These are phyloP conservation scores for Drosophila ustulata DNA, from an alignment of 2,888 invertebrate species.

Conservation along the genomic window DNA sequence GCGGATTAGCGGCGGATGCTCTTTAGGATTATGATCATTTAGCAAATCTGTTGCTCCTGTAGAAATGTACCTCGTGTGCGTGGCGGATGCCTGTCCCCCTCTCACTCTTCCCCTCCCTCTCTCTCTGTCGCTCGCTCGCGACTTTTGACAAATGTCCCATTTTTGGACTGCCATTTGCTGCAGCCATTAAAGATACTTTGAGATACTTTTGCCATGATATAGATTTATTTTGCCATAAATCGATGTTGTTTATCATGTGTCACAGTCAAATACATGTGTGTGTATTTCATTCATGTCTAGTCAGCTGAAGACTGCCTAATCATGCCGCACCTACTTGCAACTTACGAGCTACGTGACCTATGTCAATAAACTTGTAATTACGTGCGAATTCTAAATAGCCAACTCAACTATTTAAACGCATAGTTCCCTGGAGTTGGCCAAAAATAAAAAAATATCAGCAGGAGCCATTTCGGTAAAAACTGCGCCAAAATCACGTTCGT, in stretches of 20 bases:
- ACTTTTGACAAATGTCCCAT: conserved; percentile 77
- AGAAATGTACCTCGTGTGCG: conserved; percentile 42
- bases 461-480: conserved; percentile 66
- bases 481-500: conserved; percentile 82
- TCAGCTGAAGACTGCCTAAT: conserved; percentile 23
- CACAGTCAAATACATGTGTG: background rate
- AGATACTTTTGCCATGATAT: conserved; percentile 13
- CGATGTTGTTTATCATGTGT: conserved; percentile 33
- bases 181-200: conserved; percentile 31
- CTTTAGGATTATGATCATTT: conserved; percentile 83
- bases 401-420: conserved; percentile 5
- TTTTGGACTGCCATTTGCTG: conserved; percentile 31
- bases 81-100: conserved; percentile 43
- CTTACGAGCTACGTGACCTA: conserved; percentile 68
- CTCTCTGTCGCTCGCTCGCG: conserved; percentile 6
- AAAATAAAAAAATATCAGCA: conserved; percentile 55
- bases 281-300: conserved; percentile 36
- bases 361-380: conserved; percentile 74
- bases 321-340: conserved; percentile 33
- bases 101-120: background rate
- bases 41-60: conserved; percentile 85
- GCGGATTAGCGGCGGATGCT: conserved; percentile 82
- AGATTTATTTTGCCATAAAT: conserved; percentile 29
- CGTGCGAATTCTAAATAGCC: conserved; percentile 66
- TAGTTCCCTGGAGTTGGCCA: conserved; percentile 23